Base-by-base conservation (phyloP, 2,888 invertebrate genomes). In the Aleiodes leptofemur region DNA sequence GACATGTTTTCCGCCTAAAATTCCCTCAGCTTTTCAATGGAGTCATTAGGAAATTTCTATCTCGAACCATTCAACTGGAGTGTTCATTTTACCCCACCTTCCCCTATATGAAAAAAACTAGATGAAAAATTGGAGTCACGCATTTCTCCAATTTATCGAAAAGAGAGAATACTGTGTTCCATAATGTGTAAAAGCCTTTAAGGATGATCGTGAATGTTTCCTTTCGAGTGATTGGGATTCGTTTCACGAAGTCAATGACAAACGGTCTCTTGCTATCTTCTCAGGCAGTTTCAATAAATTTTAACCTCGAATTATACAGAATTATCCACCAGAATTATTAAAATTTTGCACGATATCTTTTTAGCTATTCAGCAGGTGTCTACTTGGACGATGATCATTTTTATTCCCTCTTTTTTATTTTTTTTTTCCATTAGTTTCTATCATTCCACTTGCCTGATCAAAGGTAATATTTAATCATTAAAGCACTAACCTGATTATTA, bases 401-500 rank as follows among this genome's bases (percentile, higher is more conserved):
- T 34, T 61, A 61, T 61, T 43, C 38, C 14, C 57, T 57, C 14
- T 23, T 23, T 23, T 23, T 23, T 23, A 1, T 2, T 23, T 23
- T 23, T 23, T 2, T 23, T 23, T 23, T 23, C 2, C 23, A 23
- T 23, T 23, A 11, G 16, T 43, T 11, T 43, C 43, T 9, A 9
- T 11, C 7, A 43, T 43, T 43, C 7, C 11, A 9, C 9, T 3
- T 43, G 9, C 9, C 43, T 43, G 43, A 43, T 59, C 4, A 31
- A 11, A 59, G 13, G 4, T 31, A 59, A 57, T 57, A 31, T 23
- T 1, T 6, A 6, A 43, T 48, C 43, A 64, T 43, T 16, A 69
- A 43, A 69, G 74, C 74, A 79, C 86, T 78, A 82, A 88, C 87
- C 88, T 88, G 85, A 75, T 85, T 83, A 79, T 81, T 82, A 83